These are phyloP conservation scores for Drosophila crucigera DNA, from an alignment of 2,888 invertebrate species.

Conservation along the genomic window DNA sequence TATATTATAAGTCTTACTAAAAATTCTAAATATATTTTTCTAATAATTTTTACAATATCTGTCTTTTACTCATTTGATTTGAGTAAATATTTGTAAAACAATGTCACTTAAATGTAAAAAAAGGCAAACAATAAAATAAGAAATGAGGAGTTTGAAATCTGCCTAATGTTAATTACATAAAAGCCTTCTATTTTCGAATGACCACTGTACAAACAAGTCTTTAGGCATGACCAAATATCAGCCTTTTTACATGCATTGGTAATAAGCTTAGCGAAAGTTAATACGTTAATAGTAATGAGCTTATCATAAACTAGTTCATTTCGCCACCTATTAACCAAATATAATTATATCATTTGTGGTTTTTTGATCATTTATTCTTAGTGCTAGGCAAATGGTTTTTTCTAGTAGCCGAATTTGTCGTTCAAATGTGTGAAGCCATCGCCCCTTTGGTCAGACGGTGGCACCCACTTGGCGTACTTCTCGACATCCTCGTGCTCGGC, in stretches of 20 bases:
- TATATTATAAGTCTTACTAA: constrained; percentile 2
- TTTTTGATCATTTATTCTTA: constrained; percentile 9
- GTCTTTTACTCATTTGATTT: neutral
- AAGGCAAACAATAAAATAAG: no score
- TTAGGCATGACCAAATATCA: constrained; percentile 3
- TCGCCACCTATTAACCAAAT: constrained; percentile 3
- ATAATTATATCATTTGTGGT: constrained; percentile 4
- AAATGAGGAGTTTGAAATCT: neutral
- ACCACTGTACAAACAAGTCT: constrained; percentile 6
- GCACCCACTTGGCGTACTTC: constrained; percentile 92
- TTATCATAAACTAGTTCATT: neutral
- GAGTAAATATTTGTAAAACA: neutral
- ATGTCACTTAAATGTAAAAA: neutral
- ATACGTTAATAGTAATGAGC: neutral
- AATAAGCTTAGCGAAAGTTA: constrained; percentile 2
- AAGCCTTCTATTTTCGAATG: neutral
- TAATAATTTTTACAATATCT: neutral
- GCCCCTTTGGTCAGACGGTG: constrained; percentile 90
- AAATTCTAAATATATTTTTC: neutral
- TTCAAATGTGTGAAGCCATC: constrained; percentile 92
- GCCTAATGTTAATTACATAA: neutral
- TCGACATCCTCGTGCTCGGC: constrained; percentile 86
- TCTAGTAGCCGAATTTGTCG: constrained; percentile 91
- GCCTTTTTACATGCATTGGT: constrained; percentile 1
- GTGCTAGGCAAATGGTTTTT: constrained; percentile 56